phyloP scores from a whole-genome alignment of 92 coral and sea anemone species.

The Porites divaricata region DNA sequence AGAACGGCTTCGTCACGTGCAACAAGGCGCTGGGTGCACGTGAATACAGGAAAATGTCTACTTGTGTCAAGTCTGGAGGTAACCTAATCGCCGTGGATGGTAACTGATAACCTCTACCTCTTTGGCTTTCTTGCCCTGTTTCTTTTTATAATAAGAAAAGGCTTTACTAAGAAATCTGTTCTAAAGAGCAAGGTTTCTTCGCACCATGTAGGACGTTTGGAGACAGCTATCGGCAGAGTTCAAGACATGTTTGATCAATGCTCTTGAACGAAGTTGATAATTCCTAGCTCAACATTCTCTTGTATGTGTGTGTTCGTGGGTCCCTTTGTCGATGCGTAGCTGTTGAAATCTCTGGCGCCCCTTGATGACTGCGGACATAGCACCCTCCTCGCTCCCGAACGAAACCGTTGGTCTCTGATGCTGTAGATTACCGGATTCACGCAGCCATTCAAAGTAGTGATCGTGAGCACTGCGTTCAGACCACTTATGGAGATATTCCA shows the following conservation, averaged over 20 bases:
- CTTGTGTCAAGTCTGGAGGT: too few species aligned
- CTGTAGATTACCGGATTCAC: slow-evolving; percentile 82
- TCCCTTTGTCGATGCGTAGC: slow-evolving; percentile 16
- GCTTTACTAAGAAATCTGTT: too few species aligned
- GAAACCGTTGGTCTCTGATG: slow-evolving; percentile 74
- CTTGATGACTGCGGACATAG: slow-evolving; percentile 36
- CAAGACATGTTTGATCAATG: background rate
- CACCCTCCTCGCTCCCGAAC: slow-evolving; percentile 58
- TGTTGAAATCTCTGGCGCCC: slow-evolving; percentile 28
- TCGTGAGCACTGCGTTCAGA: slow-evolving; percentile 72
- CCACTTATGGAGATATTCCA: slow-evolving; percentile 57
- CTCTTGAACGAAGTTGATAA: slow-evolving; percentile 21
- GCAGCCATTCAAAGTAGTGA: slow-evolving; percentile 76
- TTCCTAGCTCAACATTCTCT: slow-evolving; percentile 33
- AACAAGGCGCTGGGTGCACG: too few species aligned
- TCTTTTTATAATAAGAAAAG: too few species aligned
- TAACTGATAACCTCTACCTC: too few species aligned
- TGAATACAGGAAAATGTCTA: too few species aligned
- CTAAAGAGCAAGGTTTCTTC: too few species aligned
- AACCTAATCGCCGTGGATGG: too few species aligned
- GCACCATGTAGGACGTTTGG: too few species aligned
- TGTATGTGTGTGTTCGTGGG: background rate
- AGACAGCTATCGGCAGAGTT: too few species aligned
- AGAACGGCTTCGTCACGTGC: too few species aligned
- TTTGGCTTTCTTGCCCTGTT: too few species aligned